Percentiles rank a stretch among this genome's conserved stretches.
Evolutionary conservation across 1,140 invertebrate species (phyloP).

Genomic region (Acromyrmex echinatior): DNA sequence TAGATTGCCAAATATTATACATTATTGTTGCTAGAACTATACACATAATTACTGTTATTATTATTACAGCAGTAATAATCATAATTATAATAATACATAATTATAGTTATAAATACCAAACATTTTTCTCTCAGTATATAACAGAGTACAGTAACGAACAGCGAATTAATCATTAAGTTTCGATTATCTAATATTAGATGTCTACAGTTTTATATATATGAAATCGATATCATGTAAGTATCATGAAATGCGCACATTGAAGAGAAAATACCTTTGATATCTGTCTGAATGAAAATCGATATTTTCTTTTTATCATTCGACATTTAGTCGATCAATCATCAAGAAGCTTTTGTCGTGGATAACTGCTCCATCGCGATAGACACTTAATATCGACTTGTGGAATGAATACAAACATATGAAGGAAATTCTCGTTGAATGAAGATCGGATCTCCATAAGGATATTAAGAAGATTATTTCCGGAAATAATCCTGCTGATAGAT

Average conservation of each 20-base stretch:
- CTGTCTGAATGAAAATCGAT: not conserved
- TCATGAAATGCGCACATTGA: not conserved
- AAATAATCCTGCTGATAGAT: constrained; percentile 22
- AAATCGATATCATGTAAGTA: not conserved
- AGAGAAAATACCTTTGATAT: not conserved
- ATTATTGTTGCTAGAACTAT: too few species aligned
- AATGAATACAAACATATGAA: not conserved
- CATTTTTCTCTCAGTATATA: not conserved
- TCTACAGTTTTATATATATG: not conserved
- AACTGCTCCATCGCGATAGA: not conserved
- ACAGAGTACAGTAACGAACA: not conserved
- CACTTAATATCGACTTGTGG: constrained; percentile 1
- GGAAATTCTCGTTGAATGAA: not conserved
- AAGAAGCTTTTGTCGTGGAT: not conserved
- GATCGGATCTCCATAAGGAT: not conserved
- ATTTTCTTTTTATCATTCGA: constrained; percentile 31
- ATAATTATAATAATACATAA: too few species aligned
- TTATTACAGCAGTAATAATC: too few species aligned
- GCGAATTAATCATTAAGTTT: not conserved
- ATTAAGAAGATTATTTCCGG: constrained; percentile 47
- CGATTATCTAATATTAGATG: not conserved
- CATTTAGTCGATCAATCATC: not conserved
- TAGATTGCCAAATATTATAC: too few species aligned
- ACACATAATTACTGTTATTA: too few species aligned
- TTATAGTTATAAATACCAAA: too few species aligned